Evolutionary conservation across 2,797 vertebrate genomes (phyloP).

Genomic region (Molossus alvarezi): DNA sequence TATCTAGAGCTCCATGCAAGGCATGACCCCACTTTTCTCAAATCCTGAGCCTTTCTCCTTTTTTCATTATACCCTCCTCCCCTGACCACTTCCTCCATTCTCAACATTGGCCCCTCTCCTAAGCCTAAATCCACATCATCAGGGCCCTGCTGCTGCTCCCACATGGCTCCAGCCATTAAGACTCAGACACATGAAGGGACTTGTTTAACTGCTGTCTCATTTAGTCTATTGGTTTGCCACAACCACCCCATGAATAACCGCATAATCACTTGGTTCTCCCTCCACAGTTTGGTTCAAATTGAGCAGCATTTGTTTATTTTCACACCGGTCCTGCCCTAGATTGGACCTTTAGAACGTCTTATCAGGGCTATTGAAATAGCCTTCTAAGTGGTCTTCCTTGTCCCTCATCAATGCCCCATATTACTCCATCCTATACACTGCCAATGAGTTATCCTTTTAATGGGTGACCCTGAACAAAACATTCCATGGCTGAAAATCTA

Average conservation of each 20-base stretch:
- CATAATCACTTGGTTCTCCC: background rate
- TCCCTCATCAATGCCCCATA: background rate
- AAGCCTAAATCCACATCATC: background rate
- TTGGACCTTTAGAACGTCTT: background rate
- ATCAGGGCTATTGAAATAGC: background rate
- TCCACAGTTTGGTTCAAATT: background rate
- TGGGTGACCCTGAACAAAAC: background rate
- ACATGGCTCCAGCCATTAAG: background rate
- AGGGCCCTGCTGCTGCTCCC: background rate
- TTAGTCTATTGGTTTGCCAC: background rate
- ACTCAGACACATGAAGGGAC: background rate
- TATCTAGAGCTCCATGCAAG: background rate
- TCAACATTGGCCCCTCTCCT: background rate
- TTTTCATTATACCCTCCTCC: background rate
- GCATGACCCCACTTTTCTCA: background rate
- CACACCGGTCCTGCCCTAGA: background rate
- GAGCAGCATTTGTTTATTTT: background rate
- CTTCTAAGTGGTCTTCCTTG: background rate
- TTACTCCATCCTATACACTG: background rate
- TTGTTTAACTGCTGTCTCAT: background rate
- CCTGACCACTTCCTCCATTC: background rate
- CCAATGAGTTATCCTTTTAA: background rate
- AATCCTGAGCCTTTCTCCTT: background rate
- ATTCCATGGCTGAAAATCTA: background rate
- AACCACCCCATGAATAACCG: background rate